Percentiles rank a stretch among this genome's conserved stretches.
Conservation (phyloP, 2,797 vertebrate species). For the Orientallactaga sibirica region DNA sequence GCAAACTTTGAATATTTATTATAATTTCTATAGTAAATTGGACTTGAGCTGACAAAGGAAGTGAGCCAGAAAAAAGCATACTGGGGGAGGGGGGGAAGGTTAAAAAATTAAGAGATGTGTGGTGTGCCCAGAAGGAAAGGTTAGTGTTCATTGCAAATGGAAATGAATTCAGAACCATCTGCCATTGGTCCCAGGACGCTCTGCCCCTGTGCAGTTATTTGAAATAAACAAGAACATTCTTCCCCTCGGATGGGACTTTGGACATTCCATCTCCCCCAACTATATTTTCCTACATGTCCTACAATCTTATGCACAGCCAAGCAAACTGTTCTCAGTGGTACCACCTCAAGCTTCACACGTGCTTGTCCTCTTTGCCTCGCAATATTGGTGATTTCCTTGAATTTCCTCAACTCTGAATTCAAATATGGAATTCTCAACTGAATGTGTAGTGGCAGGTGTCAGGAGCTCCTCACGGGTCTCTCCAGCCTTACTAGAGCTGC, state of each 20-base stretch:
- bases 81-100: neutral
- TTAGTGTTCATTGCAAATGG: neutral
- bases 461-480: neutral
- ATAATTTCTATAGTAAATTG: neutral
- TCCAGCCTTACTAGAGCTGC: neutral
- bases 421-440: neutral
- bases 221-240: neutral
- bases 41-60: neutral
- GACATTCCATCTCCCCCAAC: neutral
- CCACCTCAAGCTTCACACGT: neutral
- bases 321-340: neutral
- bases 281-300: neutral
- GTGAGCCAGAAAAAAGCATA: neutral
- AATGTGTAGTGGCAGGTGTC: neutral
- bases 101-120: neutral
- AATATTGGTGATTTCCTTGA: neutral
- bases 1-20: neutral
- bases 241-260: neutral
- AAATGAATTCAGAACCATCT: neutral
- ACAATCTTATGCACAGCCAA: neutral
- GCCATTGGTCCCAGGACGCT: neutral
- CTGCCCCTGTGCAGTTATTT: neutral
- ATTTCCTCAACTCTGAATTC: neutral
- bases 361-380: neutral
- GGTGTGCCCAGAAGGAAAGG: neutral